Conservation (phyloP, 2,888 invertebrate genomes). For the Drosophila kanekoi region DNA sequence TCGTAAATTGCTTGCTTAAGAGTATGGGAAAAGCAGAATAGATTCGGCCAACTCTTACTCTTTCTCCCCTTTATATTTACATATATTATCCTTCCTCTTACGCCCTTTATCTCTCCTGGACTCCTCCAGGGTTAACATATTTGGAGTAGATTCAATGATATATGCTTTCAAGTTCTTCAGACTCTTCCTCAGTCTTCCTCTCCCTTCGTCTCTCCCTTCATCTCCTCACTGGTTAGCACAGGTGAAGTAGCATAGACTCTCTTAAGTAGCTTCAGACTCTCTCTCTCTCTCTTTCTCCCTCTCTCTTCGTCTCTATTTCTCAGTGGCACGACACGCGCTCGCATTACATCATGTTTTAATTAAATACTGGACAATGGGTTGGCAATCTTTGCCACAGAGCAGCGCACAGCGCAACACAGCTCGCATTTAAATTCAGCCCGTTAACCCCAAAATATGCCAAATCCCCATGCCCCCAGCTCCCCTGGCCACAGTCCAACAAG, state of each 20-base stretch:
- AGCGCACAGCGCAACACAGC: constrained; percentile 20
- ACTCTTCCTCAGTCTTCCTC: background rate
- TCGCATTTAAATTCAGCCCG: constrained; percentile 65
- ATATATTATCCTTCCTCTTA: too few species aligned
- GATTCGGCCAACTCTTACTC: too few species aligned
- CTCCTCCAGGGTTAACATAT: too few species aligned
- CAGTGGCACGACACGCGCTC: constrained; percentile 33
- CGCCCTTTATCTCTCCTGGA: too few species aligned
- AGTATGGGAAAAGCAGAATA: too few species aligned
- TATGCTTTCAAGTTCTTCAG: too few species aligned
- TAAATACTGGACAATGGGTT: constrained; percentile 52
- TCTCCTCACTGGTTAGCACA: background rate
- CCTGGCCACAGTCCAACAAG: constrained; percentile 35
- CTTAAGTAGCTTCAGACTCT: background rate
- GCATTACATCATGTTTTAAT: constrained; percentile 66
- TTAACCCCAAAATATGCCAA: constrained; percentile 64
- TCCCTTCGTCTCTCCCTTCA: background rate
- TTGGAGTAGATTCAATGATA: too few species aligned
- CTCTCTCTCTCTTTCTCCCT: background rate
- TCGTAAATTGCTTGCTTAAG: too few species aligned
- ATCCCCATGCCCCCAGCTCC: constrained; percentile 24
- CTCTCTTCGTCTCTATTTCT: constrained; percentile 2
- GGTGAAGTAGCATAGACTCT: constrained; percentile 1
- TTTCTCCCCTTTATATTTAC: too few species aligned
- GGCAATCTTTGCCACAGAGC: constrained; percentile 44